These are phyloP conservation scores for Tichodroma muraria DNA, from an alignment of 2,113 vertebrate species.

Conservation along the genomic window DNA sequence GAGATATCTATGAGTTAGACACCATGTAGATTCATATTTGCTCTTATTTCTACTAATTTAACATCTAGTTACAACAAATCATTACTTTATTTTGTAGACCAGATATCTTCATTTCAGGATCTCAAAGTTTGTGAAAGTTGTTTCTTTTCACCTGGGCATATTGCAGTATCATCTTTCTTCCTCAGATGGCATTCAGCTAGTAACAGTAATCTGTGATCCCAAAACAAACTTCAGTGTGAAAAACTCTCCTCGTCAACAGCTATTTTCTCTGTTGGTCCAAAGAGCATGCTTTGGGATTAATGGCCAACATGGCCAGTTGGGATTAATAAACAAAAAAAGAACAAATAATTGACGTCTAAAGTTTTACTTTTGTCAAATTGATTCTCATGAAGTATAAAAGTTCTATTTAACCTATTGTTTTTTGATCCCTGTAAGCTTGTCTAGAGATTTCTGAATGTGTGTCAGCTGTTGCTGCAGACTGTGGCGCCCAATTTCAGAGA, in stretches of 20 bases:
- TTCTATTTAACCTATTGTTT: neutral
- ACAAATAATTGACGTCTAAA: neutral
- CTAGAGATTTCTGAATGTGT: neutral
- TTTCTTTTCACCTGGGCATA: neutral
- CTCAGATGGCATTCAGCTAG: neutral
- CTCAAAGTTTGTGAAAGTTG: neutral
- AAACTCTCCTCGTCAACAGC: neutral
- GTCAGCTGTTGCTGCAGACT: neutral
- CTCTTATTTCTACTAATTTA: neutral
- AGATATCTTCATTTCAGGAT: neutral
- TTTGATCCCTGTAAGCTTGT: neutral
- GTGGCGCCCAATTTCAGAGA: neutral
- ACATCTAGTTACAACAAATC: neutral
- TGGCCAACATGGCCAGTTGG: neutral
- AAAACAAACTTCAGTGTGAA: neutral
- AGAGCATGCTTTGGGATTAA: neutral
- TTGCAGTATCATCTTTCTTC: neutral
- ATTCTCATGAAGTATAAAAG: neutral
- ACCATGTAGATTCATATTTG: neutral
- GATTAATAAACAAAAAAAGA: neutral
- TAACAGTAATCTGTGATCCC: neutral
- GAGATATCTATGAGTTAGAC: neutral
- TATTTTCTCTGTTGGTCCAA: neutral
- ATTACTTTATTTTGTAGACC: neutral
- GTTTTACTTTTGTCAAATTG: neutral